Conservation (phyloP, 2,797 vertebrate species). For the Peromyscus melanophrys region DNA sequence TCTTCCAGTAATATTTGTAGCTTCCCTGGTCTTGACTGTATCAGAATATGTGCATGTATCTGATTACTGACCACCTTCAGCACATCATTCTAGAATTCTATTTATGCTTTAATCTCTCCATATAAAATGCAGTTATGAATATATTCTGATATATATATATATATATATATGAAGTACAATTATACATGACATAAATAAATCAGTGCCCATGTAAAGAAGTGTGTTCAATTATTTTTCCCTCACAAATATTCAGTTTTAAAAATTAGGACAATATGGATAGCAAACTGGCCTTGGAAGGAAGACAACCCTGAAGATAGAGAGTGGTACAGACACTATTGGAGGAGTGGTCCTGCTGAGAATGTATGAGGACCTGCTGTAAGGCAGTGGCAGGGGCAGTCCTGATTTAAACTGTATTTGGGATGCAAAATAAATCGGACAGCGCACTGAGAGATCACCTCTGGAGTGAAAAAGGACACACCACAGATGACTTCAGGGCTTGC, state of each 20-base stretch:
- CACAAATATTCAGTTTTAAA: not conserved
- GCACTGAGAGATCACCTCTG: not conserved
- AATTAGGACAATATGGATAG: not conserved
- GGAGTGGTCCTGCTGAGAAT: not conserved
- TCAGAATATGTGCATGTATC: not conserved
- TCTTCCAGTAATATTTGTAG: not conserved
- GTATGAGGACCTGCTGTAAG: not conserved
- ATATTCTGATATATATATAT: not conserved
- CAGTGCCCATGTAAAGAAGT: not conserved
- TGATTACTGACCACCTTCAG: not conserved
- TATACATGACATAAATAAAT: not conserved
- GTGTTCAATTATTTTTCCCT: not conserved
- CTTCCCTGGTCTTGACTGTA: not conserved
- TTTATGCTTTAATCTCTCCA: conserved; percentile 11
- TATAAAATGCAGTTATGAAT: not conserved
- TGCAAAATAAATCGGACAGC: not conserved
- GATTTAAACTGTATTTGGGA: conserved; percentile 28
- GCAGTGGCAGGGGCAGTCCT: not conserved
- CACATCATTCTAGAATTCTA: not conserved
- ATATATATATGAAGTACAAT: not conserved
- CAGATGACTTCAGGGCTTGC: not conserved
- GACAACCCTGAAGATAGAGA: not conserved
- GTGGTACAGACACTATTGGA: not conserved
- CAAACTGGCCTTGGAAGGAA: conserved; percentile 1
- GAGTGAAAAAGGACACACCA: not conserved